Percentiles rank a stretch among this genome's conserved stretches.
Conservation (phyloP, 1,140 invertebrate genomes). For the Lordiphosa mommai region DNA sequence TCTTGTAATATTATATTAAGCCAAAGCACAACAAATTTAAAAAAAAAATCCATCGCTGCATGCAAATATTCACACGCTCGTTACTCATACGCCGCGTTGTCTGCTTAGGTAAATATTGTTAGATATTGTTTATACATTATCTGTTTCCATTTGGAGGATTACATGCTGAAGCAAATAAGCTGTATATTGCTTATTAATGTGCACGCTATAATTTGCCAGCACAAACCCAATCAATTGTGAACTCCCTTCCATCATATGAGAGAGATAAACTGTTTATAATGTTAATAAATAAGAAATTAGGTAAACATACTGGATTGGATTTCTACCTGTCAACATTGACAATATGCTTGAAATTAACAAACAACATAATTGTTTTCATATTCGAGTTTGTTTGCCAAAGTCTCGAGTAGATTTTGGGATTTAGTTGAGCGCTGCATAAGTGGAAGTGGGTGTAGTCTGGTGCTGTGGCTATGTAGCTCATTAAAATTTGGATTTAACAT, state of each 20-base stretch:
- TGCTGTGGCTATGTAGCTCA: slow-evolving; percentile 21
- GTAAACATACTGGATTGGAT: background rate
- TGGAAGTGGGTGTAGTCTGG: background rate
- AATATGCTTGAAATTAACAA: slow-evolving; percentile 17
- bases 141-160: too few relatives aligned
- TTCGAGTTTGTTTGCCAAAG: slow-evolving; percentile 23
- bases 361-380: slow-evolving; percentile 29
- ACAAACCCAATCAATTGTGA: slow-evolving; percentile 5
- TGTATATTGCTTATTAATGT: slow-evolving; percentile 2
- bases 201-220: background rate
- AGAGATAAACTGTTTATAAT: too few relatives aligned
- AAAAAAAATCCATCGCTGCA: too few relatives aligned
- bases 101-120: too few relatives aligned
- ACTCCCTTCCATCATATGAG: too few relatives aligned
- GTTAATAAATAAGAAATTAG: too few relatives aligned
- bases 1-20: too few relatives aligned
- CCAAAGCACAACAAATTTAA: too few relatives aligned
- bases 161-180: too few relatives aligned
- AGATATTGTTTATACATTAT: too few relatives aligned
- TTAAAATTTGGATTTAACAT: slow-evolving; percentile 29
- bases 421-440: slow-evolving; percentile 3
- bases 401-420: slow-evolving; percentile 18
- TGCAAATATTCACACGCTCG: too few relatives aligned
- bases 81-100: too few relatives aligned
- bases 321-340: background rate